Conservation (phyloP, 64 coral and sea anemone genomes). For the Dendrophyllia cribrosa region DNA sequence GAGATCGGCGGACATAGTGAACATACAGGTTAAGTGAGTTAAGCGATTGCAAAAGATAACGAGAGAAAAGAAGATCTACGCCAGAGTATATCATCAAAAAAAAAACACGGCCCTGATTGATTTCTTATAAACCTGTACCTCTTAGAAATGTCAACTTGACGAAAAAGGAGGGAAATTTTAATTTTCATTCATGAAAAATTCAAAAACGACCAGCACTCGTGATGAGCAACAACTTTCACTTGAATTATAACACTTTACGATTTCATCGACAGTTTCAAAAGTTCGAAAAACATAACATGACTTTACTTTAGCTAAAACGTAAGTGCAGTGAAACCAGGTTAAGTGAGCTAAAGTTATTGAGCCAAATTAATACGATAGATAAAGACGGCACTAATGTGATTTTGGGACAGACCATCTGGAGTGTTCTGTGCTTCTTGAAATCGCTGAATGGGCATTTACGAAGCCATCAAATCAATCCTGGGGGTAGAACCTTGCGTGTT, state of each 20-base stretch:
- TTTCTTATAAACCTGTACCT: no score
- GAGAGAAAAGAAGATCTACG: no score
- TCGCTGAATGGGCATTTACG: neutral
- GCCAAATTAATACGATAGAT: neutral
- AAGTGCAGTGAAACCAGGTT: neutral
- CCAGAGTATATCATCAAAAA: no score
- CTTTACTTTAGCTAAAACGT: neutral
- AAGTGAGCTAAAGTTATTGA: neutral
- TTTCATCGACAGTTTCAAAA: neutral
- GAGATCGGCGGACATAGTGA: neutral
- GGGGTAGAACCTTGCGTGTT: slow-evolving; percentile 23
- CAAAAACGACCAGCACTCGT: neutral
- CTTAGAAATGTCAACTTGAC: no score
- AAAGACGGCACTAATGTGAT: no score
- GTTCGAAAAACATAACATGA: neutral
- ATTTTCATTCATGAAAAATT: neutral
- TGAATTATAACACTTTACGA: neutral
- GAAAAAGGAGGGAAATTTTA: no score
- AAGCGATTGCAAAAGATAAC: neutral
- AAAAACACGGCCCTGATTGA: no score
- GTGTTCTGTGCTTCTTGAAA: neutral
- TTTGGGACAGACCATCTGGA: neutral
- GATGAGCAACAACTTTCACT: neutral
- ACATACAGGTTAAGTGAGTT: neutral
- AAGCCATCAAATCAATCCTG: neutral